Evolutionary conservation across 1,140 invertebrate species (phyloP).

Genomic region (Atta texana): DNA sequence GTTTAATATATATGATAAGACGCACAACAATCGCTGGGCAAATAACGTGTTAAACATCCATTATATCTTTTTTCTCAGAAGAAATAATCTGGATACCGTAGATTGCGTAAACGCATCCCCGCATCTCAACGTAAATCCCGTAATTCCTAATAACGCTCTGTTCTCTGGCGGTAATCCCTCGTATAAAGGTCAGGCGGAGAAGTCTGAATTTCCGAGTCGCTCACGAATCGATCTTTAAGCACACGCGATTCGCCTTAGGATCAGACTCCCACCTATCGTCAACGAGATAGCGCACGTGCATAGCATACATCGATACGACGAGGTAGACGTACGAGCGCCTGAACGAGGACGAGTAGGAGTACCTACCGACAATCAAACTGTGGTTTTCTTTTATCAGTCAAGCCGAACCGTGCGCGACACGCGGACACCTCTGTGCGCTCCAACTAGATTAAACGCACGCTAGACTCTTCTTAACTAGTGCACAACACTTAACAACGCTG

Average conservation of each 20-base stretch:
- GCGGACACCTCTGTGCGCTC: slow-evolving; percentile 61
- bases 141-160: neutral
- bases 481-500: slow-evolving; percentile 33
- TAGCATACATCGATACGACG: slow-evolving; percentile 35
- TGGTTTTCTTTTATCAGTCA: slow-evolving; percentile 83
- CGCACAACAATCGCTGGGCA: neutral
- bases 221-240: slow-evolving; percentile 43
- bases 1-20: neutral
- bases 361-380: slow-evolving; percentile 56
- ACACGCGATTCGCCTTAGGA: slow-evolving; percentile 43
- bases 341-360: slow-evolving; percentile 41
- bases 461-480: neutral
- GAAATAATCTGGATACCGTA: neutral
- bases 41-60: neutral
- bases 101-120: neutral
- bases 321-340: slow-evolving; percentile 49
- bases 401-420: slow-evolving; percentile 79
- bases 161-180: neutral
- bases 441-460: neutral
- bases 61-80: neutral
- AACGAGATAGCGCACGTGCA: slow-evolving; percentile 67
- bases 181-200: neutral
- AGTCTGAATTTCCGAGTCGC: neutral
- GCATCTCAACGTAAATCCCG: neutral
- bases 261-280: slow-evolving; percentile 57